phyloP scores from a whole-genome alignment of 2,797 vertebrate genomes.

The Acanthiza pusilla region DNA sequence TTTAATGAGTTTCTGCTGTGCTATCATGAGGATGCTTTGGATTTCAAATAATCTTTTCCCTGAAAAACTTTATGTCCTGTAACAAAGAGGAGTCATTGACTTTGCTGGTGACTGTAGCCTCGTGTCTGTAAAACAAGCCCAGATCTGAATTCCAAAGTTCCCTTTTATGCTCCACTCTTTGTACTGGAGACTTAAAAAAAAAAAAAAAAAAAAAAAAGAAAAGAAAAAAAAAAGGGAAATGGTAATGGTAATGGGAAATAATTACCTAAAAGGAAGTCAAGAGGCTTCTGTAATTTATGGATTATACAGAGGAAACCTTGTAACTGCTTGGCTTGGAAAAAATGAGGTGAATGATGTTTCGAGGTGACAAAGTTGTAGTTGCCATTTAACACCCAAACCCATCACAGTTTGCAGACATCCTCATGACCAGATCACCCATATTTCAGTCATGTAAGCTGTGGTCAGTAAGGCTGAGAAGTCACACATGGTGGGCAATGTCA shows the following conservation, averaged over 20 bases:
- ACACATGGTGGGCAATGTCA: rapidly evolving
- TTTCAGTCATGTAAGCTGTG: not conserved
- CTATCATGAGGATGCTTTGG: not conserved
- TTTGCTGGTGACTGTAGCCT: not conserved
- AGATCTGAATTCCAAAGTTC: not conserved
- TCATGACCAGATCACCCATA: rapidly evolving
- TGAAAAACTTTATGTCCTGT: not conserved
- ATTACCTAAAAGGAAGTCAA: not conserved
- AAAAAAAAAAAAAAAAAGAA: not conserved
- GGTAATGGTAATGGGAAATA: not conserved
- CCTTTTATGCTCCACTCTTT: not conserved
- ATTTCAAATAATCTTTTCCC: not conserved
- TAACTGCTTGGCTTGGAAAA: not conserved
- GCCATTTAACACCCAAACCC: not conserved
- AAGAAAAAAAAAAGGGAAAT: not conserved
- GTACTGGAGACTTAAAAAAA: not conserved
- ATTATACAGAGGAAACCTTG: not conserved
- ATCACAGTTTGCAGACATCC: not conserved
- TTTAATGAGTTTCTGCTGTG: not conserved
- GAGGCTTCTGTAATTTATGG: not conserved
- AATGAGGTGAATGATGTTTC: not conserved
- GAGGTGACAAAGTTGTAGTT: not conserved
- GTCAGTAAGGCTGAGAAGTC: not conserved
- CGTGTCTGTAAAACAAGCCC: not conserved
- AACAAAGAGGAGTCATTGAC: not conserved